Percentiles rank a stretch among this genome's conserved stretches.
phyloP scores from a whole-genome alignment of 2,888 invertebrate species.

The Heliconius hortense region DNA sequence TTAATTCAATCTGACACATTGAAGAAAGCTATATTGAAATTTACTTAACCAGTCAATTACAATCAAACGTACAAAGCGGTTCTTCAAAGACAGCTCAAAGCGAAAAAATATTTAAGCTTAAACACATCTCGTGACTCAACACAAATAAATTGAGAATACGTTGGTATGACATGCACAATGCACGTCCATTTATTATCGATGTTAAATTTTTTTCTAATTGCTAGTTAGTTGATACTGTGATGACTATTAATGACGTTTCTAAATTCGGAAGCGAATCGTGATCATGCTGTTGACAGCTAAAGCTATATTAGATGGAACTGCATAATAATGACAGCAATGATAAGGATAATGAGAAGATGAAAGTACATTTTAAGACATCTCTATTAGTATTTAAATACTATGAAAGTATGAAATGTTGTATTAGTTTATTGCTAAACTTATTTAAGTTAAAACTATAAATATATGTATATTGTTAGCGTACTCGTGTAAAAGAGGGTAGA shows the following conservation, averaged over 20 bases:
- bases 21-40: slow-evolving; percentile 39
- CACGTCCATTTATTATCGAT: slow-evolving; percentile 41
- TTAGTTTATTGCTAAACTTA: too few species aligned
- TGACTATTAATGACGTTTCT: slow-evolving; percentile 38
- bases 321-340: slow-evolving; percentile 9
- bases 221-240: slow-evolving; percentile 46
- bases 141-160: slow-evolving; percentile 48
- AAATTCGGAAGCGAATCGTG: slow-evolving; percentile 54
- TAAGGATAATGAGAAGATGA: slow-evolving; percentile 7
- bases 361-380: not conserved
- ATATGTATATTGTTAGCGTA: too few species aligned
- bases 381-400: not conserved
- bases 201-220: slow-evolving; percentile 58
- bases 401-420: not conserved
- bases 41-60: slow-evolving; percentile 42
- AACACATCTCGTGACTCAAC: slow-evolving; percentile 45
- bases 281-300: slow-evolving; percentile 54
- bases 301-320: slow-evolving; percentile 16
- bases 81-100: slow-evolving; percentile 26
- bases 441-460: not conserved
- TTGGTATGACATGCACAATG: slow-evolving; percentile 46
- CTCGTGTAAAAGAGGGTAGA: too few species aligned
- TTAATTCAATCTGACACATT: slow-evolving; percentile 28
- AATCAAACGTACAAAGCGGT: slow-evolving; percentile 31
- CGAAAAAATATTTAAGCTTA: slow-evolving; percentile 35